These are phyloP conservation scores for Butorides virescens DNA, from an alignment of 2,113 vertebrate species.

Conservation along the genomic window DNA sequence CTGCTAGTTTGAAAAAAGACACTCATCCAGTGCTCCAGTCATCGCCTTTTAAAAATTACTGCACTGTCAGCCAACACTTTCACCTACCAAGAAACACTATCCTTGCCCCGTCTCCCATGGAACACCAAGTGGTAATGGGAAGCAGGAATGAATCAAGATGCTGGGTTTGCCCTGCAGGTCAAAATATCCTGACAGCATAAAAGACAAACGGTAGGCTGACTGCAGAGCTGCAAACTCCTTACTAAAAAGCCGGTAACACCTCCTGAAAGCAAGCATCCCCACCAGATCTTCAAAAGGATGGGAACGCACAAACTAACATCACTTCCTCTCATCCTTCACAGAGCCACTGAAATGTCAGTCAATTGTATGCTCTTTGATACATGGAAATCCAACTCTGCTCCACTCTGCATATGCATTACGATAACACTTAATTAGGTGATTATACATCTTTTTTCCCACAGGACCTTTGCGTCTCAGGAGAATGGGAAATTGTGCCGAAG, in stretches of 20 bases:
- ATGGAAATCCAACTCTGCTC: background rate
- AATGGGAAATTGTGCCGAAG: background rate
- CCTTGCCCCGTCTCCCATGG: background rate
- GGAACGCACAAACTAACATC: background rate
- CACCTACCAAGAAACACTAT: background rate
- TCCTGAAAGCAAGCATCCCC: background rate
- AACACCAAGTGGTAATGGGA: background rate
- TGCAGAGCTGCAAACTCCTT: background rate
- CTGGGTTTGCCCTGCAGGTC: background rate
- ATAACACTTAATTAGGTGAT: background rate
- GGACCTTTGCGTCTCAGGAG: background rate
- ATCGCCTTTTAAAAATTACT: background rate
- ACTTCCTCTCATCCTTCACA: background rate
- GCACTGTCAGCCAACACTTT: background rate
- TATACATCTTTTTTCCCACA: background rate
- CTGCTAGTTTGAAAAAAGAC: background rate
- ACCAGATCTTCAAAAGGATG: background rate
- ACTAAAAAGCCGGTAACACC: background rate
- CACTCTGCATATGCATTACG: background rate
- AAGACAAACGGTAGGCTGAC: background rate
- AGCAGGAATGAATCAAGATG: background rate
- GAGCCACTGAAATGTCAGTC: background rate
- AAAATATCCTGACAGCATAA: background rate
- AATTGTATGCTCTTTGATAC: background rate
- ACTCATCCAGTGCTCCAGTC: background rate